These are phyloP conservation scores for Lophius americanus DNA, from an alignment of 2,797 vertebrate genomes.

Conservation along the genomic window DNA sequence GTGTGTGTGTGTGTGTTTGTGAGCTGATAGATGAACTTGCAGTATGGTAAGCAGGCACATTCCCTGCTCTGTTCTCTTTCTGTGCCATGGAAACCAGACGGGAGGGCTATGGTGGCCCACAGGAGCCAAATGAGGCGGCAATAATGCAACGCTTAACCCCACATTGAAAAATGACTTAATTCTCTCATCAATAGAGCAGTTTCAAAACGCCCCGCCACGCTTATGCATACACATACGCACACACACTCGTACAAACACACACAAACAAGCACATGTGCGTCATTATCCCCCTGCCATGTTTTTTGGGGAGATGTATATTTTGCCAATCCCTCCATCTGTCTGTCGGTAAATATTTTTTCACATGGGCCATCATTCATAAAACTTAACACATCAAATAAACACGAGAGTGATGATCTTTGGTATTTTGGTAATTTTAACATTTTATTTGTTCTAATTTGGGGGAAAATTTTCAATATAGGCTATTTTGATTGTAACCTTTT, in stretches of 20 bases:
- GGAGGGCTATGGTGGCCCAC: constrained; percentile 86
- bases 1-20: constrained; percentile 54
- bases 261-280: constrained; percentile 21
- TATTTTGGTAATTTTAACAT: too few species aligned
- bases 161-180: constrained; percentile 86
- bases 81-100: constrained; percentile 84
- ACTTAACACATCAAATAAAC: too few species aligned
- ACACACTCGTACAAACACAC: constrained; percentile 44
- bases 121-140: constrained; percentile 86
- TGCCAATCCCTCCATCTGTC: too few species aligned
- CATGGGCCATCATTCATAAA: too few species aligned
- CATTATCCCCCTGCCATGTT: constrained; percentile 28
- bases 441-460: too few species aligned
- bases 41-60: constrained; percentile 81
- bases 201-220: constrained; percentile 79
- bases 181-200: constrained; percentile 84
- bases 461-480: too few species aligned
- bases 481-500: too few species aligned
- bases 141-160: constrained; percentile 85
- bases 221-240: constrained; percentile 69
- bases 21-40: constrained; percentile 79
- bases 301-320: too few species aligned
- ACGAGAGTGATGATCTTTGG: too few species aligned
- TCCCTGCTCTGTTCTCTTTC: constrained; percentile 78
- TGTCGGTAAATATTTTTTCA: too few species aligned